Evolutionary conservation across 1,140 invertebrate genomes (phyloP).

Genomic region (Cataglyphis hispanica): DNA sequence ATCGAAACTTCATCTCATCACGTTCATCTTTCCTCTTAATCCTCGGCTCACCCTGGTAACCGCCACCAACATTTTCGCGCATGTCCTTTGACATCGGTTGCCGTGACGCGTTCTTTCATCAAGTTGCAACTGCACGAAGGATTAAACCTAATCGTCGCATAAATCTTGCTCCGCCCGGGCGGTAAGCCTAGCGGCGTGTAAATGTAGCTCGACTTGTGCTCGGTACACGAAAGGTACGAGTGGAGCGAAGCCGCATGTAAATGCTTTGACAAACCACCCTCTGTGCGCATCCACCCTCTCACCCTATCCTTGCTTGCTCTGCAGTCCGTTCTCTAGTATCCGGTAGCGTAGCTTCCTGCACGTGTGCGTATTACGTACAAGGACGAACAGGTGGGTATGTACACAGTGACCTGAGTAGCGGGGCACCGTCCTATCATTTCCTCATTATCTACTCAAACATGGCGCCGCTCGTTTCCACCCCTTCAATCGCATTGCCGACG

Average conservation of each 20-base stretch:
- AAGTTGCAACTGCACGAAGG: slow-evolving; percentile 15
- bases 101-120: slow-evolving; percentile 39
- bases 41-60: background rate
- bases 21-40: background rate
- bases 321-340: slow-evolving; percentile 1
- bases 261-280: slow-evolving; percentile 50
- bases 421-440: slow-evolving; percentile 63
- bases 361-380: slow-evolving; percentile 17
- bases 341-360: slow-evolving; percentile 13
- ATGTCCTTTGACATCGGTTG: background rate
- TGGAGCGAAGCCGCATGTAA: slow-evolving; percentile 44
- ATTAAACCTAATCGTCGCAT: slow-evolving; percentile 57
- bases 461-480: slow-evolving; percentile 36
- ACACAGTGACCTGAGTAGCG: slow-evolving; percentile 38
- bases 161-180: slow-evolving; percentile 33
- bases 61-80: background rate
- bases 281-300: background rate
- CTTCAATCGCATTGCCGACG: slow-evolving; percentile 39
- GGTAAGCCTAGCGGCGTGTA: slow-evolving; percentile 57
- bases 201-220: slow-evolving; percentile 51
- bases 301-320: background rate
- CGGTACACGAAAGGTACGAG: slow-evolving; percentile 10
- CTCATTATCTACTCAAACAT: slow-evolving; percentile 73
- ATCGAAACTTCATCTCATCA: background rate
- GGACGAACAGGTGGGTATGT: slow-evolving; percentile 51